phyloP scores from a whole-genome alignment of 64 coral and sea anemone species.

The Cladopsammia gracilis region DNA sequence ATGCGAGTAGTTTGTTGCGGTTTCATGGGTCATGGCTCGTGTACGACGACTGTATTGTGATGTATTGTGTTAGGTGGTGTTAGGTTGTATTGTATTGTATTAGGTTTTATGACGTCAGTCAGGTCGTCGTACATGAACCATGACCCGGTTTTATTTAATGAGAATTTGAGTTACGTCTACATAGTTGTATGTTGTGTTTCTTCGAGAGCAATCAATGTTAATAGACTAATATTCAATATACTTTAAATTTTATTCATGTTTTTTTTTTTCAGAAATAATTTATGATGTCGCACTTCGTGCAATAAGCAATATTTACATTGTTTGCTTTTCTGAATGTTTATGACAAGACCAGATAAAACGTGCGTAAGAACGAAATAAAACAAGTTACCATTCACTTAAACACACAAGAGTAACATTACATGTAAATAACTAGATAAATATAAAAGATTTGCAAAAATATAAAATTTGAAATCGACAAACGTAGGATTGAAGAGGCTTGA shows the following conservation, averaged over 20 bases:
- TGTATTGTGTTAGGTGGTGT: no score
- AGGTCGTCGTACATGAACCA: no score
- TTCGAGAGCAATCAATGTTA: no score
- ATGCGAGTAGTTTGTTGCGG: no score
- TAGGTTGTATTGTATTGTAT: no score
- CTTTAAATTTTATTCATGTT: not conserved
- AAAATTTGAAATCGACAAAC: not conserved
- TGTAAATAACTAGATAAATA: not conserved
- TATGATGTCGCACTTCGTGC: conserved; percentile 3
- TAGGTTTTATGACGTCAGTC: no score
- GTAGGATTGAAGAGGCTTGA: not conserved
- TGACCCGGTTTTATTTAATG: no score
- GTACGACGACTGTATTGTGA: no score
- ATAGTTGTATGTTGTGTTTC: not conserved
- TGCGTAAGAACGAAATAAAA: not conserved
- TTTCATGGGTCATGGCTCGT: no score
- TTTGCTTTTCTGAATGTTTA: not conserved
- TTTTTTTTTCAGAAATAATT: conserved; percentile 10
- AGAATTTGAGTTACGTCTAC: not conserved
- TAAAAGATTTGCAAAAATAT: conserved; percentile 7
- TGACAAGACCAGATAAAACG: not conserved
- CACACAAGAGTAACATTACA: not conserved
- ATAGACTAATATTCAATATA: no score
- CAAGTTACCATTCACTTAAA: not conserved
- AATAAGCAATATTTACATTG: conserved; percentile 10